These are phyloP conservation scores for Silurus aristotelis DNA, from an alignment of 2,797 vertebrate genomes.

Conservation along the genomic window DNA sequence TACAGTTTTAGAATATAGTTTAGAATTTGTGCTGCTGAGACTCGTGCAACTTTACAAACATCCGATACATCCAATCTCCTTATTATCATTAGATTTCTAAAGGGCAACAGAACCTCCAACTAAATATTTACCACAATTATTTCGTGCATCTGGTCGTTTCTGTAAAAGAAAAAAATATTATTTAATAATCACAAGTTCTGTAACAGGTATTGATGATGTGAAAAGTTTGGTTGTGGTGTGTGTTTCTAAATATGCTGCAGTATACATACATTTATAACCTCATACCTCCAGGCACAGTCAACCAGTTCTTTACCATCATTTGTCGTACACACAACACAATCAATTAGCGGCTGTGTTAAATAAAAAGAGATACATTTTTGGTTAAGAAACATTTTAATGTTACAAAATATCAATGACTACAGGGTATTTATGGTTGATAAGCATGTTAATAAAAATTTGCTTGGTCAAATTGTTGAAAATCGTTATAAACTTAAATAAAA, in stretches of 20 bases:
- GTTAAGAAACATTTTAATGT: background rate
- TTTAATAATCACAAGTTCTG: background rate
- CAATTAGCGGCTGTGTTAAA: background rate
- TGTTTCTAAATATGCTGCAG: background rate
- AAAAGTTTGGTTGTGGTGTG: background rate
- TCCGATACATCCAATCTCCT: too few species aligned
- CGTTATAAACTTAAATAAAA: background rate
- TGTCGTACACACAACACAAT: background rate
- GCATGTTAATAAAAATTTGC: background rate
- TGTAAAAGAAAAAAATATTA: background rate
- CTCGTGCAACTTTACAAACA: too few species aligned
- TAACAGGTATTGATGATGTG: background rate
- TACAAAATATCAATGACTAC: background rate
- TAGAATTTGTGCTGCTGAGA: too few species aligned
- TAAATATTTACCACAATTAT: background rate
- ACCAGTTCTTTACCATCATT: background rate
- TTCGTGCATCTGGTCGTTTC: background rate
- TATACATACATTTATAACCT: background rate
- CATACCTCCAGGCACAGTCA: background rate
- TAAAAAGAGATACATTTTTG: background rate
- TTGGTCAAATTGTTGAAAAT: background rate
- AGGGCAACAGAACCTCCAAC: background rate
- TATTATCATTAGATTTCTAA: too few species aligned
- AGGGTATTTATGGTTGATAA: background rate
- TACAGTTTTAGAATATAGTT: background rate